Percentiles rank a stretch among this genome's conserved stretches.
These are phyloP conservation scores for Addax nasomaculatus DNA, from an alignment of 2,113 vertebrate genomes.

Conservation along the genomic window DNA sequence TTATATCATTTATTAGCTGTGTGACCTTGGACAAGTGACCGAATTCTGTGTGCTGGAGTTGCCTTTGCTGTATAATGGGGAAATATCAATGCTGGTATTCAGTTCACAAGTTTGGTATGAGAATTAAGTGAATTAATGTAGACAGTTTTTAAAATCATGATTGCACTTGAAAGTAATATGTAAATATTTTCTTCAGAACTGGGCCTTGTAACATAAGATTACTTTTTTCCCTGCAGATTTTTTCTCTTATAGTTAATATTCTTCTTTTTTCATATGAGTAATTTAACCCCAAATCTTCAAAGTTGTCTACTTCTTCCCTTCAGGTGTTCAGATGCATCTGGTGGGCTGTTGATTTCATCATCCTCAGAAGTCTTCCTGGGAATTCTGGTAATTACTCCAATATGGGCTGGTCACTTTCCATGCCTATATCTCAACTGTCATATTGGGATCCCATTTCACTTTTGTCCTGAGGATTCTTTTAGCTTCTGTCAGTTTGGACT, in stretches of 20 bases:
- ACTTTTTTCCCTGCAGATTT: background rate
- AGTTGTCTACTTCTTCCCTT: background rate
- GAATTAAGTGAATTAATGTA: background rate
- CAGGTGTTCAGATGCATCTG: background rate
- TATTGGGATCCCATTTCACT: background rate
- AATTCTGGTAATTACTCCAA: background rate
- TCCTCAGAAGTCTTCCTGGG: background rate
- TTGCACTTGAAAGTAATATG: background rate
- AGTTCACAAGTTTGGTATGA: background rate
- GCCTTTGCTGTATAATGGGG: background rate
- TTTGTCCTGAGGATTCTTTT: background rate
- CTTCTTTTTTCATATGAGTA: background rate
- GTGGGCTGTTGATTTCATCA: background rate
- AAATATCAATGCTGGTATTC: background rate
- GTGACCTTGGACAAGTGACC: background rate
- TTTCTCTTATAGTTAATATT: background rate
- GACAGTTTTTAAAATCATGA: background rate
- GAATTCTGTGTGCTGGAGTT: background rate
- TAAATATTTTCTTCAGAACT: background rate
- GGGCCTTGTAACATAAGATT: background rate
- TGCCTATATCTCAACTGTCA: background rate
- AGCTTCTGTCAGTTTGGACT: background rate
- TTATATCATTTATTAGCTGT: background rate
- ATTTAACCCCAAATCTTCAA: background rate
- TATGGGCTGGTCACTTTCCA: too few relatives aligned